Evolutionary conservation across 2,113 vertebrate genomes (phyloP), one percentile per base, ranked within the genome.

Genomic region (Dissostichus mawsoni): DNA sequence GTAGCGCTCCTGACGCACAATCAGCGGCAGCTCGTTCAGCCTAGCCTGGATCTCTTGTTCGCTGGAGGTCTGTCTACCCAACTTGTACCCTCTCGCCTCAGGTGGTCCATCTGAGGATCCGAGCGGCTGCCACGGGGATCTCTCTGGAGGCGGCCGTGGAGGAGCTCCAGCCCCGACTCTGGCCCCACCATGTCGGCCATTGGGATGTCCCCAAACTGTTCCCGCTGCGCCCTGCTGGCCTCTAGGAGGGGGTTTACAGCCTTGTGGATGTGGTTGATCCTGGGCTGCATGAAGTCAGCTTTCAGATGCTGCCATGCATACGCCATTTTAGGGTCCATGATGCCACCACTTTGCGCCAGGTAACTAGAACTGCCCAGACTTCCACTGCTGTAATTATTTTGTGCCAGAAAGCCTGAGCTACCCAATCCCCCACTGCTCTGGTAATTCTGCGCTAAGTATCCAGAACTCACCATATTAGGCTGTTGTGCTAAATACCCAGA

Each of bases 261-360:
- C 85, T 97, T 96, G 10, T 96, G 96, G 61, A 97, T 94, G 74
- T 96, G 94, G 84, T 97, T 97, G 11, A 97, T 95, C 79, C 94
- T 95, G 50, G 96, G 96, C 84, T 97, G 96, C 62, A 96, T 92
- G 78, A 95, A 95, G 87, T 98, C 97, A 0, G 96, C 96, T 67
- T 96, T 97, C 56, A 97, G 93, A 80, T 97, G 96, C 82, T 97
- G 96, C 88, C 96, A 96, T 29, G 96, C 96, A 0, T 96, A 97
- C 1, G 95, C 96, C n/a, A 96, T 94, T 77, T 96, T 95, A 56
- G 94, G 91, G 69, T 96, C 96, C 85, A 93, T 90, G 64, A 95
- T 90, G 59, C 90, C 92, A 44, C 93, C 92, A 13, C 93, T 94
- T 76, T 92, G 92, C 9, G 90, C 86, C 68, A 93, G 82, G 82